phyloP scores from a whole-genome alignment of 2,113 vertebrate species.

The Campylomormyrus tamandua region DNA sequence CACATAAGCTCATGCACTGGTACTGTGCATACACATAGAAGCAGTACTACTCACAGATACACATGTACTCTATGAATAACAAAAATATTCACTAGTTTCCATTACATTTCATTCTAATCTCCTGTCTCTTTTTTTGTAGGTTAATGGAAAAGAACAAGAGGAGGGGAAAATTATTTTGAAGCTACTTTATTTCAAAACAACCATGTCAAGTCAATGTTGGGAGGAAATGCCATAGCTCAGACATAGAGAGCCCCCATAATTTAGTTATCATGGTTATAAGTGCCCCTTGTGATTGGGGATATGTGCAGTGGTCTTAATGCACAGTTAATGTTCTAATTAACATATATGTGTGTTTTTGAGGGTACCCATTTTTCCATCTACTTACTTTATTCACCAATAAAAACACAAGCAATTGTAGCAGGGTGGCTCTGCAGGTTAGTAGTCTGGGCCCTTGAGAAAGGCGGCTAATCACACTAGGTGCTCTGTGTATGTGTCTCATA shows the following conservation, averaged over 20 bases:
- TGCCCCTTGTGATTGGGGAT: not conserved
- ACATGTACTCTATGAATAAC: not conserved
- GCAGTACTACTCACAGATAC: not conserved
- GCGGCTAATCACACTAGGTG: not conserved
- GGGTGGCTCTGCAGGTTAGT: not conserved
- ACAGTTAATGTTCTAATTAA: not conserved
- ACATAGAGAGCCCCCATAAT: not conserved
- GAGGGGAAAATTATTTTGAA: constrained; percentile 65
- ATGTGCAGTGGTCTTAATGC: not conserved
- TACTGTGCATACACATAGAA: not conserved
- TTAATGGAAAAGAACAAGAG: constrained; percentile 76
- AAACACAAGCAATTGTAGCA: not conserved
- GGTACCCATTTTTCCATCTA: not conserved
- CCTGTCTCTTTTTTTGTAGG: constrained; percentile 39
- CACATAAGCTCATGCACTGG: not conserved
- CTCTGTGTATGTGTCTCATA: not conserved
- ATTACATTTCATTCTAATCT: not conserved
- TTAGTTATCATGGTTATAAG: not conserved
- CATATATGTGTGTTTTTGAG: not conserved
- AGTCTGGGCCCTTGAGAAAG: not conserved
- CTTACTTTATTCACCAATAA: not conserved
- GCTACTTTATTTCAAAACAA: not conserved
- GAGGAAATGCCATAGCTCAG: not conserved
- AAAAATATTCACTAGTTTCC: not conserved
- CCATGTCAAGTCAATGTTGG: not conserved